These are phyloP conservation scores for Eidolon dupreanum DNA, from an alignment of 2,797 vertebrate genomes.

Conservation along the genomic window DNA sequence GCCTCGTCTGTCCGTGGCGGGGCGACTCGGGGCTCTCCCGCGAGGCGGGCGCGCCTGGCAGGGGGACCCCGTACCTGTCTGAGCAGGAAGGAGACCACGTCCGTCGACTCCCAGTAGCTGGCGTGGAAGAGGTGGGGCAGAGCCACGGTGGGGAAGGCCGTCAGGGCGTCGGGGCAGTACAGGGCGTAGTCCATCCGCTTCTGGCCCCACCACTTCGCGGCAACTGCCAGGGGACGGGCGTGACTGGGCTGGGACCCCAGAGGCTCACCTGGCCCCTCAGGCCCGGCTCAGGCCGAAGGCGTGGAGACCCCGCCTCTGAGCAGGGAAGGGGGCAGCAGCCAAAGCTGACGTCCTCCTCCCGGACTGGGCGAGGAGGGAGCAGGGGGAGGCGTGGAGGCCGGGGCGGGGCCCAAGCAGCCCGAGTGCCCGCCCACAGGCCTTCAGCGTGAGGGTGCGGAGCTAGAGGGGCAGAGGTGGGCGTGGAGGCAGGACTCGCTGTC, in stretches of 20 bases:
- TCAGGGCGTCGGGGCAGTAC: constrained; percentile 97
- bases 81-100: constrained; percentile 97
- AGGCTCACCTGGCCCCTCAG: neutral
- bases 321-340: neutral
- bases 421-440: neutral
- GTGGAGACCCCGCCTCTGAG: neutral
- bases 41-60: neutral
- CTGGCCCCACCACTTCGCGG: constrained; percentile 96
- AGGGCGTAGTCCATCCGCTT: constrained; percentile 98
- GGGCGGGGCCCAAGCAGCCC: neutral
- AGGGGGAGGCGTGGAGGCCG: neutral
- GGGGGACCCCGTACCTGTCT: constrained; percentile 90
- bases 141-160: constrained; percentile 97
- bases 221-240: constrained; percentile 84
- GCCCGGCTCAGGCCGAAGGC: neutral
- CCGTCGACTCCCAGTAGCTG: constrained; percentile 99
- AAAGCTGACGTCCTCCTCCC: neutral
- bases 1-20: rapidly evolving
- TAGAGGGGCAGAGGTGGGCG: rapidly evolving
- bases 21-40: neutral
- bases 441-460: neutral
- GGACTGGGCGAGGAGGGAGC: neutral
- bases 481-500: neutral
- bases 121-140: constrained; percentile 98
- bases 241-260: neutral